Base-by-base conservation (phyloP, 2,888 invertebrate species). In the Tiphia femorata region DNA sequence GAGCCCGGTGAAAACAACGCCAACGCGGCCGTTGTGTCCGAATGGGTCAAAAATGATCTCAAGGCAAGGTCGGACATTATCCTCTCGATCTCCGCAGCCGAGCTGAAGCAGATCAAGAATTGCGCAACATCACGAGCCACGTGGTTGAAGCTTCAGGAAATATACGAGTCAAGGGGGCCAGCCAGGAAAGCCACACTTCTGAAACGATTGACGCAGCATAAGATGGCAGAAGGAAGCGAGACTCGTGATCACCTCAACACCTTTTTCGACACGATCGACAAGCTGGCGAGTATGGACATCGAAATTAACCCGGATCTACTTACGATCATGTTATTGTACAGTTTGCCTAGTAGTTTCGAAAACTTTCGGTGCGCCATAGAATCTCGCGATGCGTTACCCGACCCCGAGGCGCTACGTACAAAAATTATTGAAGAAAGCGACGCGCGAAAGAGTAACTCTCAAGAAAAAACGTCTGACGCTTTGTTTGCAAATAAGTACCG, bases 111-210 rank as follows among this genome's bases (percentile, higher is more conserved):
- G 29, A 50, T 71, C 7, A 69, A 70, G 29, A 55, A 61, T 20
- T 67, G 68, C 29, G 38, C 33, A 2, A 80, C 79, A 1, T 69
- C 82, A 1, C 68, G 67, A 3, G 73, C 76, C 10, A 63, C 82
- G 14, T 84, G 83, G 84, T 14, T 60, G 2, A 83, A 74, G 53
- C 62, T 84, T 16, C 54, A 80, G 43, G 25, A 41, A 2, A 78
- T 78, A 16, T 80, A 79, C 41, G 72, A 80, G 59, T 82, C 81
- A n/a, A 72, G 70, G 37, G 81, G 81, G 3, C 81, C 81, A 0
- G 81, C 82, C 1, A 58, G 78, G 27, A 84, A 84, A 54, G 84
- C 82, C 0, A 81, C 78, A 2, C 56, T 84, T 2, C 53, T 84
- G n/a, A 84, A 84, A 43, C 66, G 74, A 33, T 58, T 84, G 2